Evolutionary conservation across 2,888 invertebrate species (phyloP), one percentile per base, ranked within the genome.

Genomic region (Psylliodes chrysocephalus): DNA sequence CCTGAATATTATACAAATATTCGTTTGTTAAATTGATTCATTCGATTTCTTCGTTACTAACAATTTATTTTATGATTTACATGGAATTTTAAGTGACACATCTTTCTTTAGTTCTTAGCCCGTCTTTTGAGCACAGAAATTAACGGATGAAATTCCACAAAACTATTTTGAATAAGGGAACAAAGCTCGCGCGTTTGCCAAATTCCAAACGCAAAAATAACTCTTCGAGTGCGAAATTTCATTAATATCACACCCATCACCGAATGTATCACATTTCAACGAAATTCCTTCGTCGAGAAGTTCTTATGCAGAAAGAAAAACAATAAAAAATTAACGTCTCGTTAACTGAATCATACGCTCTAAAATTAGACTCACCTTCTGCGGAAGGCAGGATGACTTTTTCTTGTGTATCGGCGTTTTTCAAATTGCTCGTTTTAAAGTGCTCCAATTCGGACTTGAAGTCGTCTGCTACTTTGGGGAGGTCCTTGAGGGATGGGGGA

Each of bases 311-410:
- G n/a, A n/a, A n/a, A n/a, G n/a, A n/a, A n/a, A n/a, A n/a, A n/a
- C n/a, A n/a, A n/a, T n/a, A n/a, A n/a, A n/a, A n/a, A n/a, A n/a
- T n/a, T n/a, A n/a, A n/a, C n/a, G n/a, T n/a, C n/a, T n/a, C n/a
- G n/a, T n/a, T n/a, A n/a, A n/a, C n/a, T n/a, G n/a, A n/a, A n/a
- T n/a, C n/a, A n/a, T n/a, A n/a, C n/a, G n/a, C n/a, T n/a, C n/a
- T n/a, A n/a, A n/a, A n/a, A n/a, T n/a, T 14, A 47, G 54, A 47
- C 54, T 70, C 84, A 96, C 96, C 96, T 91, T 95, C 93, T 74
- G 95, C 95, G 42, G 96, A 93, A 63, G 97, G 97, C 76, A 98
- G 86, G 67, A 95, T 88, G 64, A 94, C 93, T 83, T 97, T 98
- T 82, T 96, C 96, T 71, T 92, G 89, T 61, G 95, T 96, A 75